Evolutionary conservation across 2,797 vertebrate species (phyloP).

Genomic region (Coreius guichenoti): DNA sequence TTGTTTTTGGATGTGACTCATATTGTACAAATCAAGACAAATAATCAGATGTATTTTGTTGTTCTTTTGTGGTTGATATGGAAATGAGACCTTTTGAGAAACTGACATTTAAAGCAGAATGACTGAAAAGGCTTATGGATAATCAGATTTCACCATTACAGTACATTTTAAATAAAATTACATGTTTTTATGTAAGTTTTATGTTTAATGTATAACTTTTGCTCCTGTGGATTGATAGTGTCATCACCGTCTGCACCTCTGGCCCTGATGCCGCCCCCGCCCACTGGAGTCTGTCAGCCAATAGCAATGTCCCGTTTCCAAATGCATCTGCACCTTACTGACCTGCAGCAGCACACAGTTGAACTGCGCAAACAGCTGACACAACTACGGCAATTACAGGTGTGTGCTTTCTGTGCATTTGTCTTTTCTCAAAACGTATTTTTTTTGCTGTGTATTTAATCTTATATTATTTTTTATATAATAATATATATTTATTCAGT

Average conservation of each 20-base stretch:
- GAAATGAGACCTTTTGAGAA: not conserved
- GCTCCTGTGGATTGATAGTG: constrained; percentile 68
- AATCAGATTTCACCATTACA: not conserved
- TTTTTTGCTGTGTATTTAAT: not conserved
- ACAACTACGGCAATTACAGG: constrained; percentile 92
- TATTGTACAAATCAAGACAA: constrained; percentile 5
- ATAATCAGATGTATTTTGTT: constrained; percentile 5
- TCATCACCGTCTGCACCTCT: constrained; percentile 83
- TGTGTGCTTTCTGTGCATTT: constrained; percentile 59
- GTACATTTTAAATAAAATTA: not conserved
- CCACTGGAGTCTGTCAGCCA: constrained; percentile 81
- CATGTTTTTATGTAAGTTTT: not conserved
- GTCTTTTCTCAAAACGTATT: not conserved
- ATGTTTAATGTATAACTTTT: constrained; percentile 20
- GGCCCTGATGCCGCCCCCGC: constrained; percentile 87
- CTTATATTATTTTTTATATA: too few relatives aligned
- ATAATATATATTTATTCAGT: not conserved
- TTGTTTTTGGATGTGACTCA: constrained; percentile 35
- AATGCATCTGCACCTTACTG: constrained; percentile 94
- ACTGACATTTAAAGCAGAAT: not conserved
- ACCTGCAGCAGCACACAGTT: constrained; percentile 91
- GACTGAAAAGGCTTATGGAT: not conserved
- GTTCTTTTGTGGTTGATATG: constrained; percentile 11
- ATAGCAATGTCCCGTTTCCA: constrained; percentile 87
- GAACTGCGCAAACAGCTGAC: constrained; percentile 91